Conservation (phyloP, 2,888 invertebrate species). For the Gari tellinella region DNA sequence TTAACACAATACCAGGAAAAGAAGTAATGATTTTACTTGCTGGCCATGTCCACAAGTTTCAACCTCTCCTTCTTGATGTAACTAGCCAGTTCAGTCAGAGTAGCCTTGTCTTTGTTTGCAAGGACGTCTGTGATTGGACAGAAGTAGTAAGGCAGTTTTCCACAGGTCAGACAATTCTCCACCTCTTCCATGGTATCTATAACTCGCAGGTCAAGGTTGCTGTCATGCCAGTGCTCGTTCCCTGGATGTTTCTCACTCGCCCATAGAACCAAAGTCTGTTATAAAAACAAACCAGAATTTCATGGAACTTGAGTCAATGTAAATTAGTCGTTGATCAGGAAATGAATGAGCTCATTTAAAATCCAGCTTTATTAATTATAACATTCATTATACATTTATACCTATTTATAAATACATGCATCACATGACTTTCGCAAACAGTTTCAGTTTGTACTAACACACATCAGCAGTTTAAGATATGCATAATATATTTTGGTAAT, state of each 20-base stretch:
- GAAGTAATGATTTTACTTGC: too few species aligned
- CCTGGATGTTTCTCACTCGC: constrained; percentile 20
- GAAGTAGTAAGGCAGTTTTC: constrained; percentile 31
- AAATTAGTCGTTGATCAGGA: background rate
- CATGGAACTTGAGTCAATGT: background rate
- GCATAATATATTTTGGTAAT: too few species aligned
- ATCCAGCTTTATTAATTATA: background rate
- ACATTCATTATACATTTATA: too few species aligned
- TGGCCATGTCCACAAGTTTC: constrained; percentile 3
- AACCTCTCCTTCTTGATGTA: constrained; percentile 10
- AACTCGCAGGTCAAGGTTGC: constrained; percentile 27
- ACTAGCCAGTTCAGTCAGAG: constrained; percentile 8
- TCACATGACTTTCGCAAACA: too few species aligned
- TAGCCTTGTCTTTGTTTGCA: constrained; percentile 19
- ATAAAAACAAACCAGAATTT: background rate
- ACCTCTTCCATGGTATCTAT: constrained; percentile 27
- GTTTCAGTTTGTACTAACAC: too few species aligned
- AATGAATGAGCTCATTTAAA: background rate
- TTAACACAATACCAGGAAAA: too few species aligned
- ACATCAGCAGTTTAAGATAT: too few species aligned
- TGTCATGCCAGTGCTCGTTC: constrained; percentile 28
- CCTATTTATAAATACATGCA: too few species aligned
- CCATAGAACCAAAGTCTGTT: constrained; percentile 36
- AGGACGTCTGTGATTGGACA: constrained; percentile 18
- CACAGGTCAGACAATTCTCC: constrained; percentile 7